These are phyloP conservation scores for Drosophila testacea DNA, from an alignment of 2,888 invertebrate genomes.

Conservation along the genomic window DNA sequence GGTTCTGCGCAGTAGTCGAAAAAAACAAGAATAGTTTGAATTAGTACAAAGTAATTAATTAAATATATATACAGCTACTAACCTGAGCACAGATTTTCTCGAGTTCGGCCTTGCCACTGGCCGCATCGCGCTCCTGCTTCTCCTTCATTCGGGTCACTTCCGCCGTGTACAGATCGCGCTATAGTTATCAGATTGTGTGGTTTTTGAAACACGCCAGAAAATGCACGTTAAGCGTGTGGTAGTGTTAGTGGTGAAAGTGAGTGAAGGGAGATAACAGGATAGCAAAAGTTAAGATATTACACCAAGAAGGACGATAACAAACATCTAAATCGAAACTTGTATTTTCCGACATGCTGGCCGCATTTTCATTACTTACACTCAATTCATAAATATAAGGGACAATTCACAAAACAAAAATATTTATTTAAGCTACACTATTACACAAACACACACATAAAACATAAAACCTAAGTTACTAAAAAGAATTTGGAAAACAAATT, in stretches of 20 bases:
- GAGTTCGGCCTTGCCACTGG: constrained; percentile 65
- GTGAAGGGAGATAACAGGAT: background rate
- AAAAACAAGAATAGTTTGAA: background rate
- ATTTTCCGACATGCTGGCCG: background rate
- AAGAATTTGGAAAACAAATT: no score
- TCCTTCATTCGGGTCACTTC: constrained; percentile 83
- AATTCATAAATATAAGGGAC: background rate
- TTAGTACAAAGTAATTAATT: no score
- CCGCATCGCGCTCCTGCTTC: constrained; percentile 83
- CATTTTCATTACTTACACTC: background rate
- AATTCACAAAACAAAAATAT: background rate
- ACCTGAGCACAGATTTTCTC: constrained; percentile 78
- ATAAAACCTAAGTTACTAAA: no score
- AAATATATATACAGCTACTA: constrained; percentile 22
- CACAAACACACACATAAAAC: no score
- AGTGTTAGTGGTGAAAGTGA: constrained; percentile 22
- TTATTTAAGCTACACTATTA: background rate
- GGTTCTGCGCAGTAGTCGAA: constrained; percentile 56
- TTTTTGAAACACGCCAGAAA: constrained; percentile 27
- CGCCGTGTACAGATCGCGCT: constrained; percentile 84
- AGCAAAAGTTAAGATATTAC: background rate
- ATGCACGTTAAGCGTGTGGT: constrained; percentile 11
- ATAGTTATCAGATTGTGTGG: constrained; percentile 39
- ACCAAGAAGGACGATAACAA: constrained; percentile 18
- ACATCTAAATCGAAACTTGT: background rate